Conservation (phyloP, 2,113 vertebrate species). For the Syngnathus scovelli region DNA sequence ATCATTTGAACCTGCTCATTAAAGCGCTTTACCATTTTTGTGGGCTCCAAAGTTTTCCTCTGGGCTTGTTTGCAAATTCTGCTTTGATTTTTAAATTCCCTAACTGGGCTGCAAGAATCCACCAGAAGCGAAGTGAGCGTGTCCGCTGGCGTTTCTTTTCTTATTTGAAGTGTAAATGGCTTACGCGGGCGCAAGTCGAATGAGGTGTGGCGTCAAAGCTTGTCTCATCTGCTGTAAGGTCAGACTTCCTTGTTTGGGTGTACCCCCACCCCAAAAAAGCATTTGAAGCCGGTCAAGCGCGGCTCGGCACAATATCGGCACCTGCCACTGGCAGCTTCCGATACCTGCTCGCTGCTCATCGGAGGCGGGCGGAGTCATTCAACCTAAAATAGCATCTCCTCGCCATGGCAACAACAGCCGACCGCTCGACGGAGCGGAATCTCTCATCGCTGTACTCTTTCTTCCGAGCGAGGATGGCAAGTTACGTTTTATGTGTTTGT, state of each 20-base stretch:
- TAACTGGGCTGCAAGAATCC: neutral
- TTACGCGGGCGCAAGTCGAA: neutral
- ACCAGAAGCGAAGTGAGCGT: neutral
- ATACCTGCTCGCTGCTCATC: too few relatives aligned
- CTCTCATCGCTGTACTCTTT: conserved; percentile 35
- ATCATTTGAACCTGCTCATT: neutral
- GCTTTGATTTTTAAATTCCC: conserved; percentile 8
- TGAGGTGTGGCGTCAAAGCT: neutral
- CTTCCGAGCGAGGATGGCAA: conserved; percentile 14
- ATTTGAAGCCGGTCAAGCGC: too few relatives aligned
- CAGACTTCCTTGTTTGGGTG: neutral
- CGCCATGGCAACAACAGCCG: conserved; percentile 60
- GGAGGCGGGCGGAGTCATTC: conserved; percentile 22
- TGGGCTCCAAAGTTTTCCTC: neutral
- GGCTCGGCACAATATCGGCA: too few relatives aligned
- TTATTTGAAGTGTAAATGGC: conserved; percentile 36
- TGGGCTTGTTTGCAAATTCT: conserved; percentile 6
- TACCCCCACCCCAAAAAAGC: neutral
- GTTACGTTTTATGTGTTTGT: conserved; percentile 38
- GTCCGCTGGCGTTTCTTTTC: neutral
- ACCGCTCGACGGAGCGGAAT: conserved; percentile 45
- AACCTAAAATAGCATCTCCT: conserved; percentile 62
- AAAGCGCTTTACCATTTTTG: neutral
- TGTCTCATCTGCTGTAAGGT: neutral
- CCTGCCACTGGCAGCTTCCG: too few relatives aligned